phyloP scores from a whole-genome alignment of 2,797 vertebrate genomes.

The Artibeus lituratus region DNA sequence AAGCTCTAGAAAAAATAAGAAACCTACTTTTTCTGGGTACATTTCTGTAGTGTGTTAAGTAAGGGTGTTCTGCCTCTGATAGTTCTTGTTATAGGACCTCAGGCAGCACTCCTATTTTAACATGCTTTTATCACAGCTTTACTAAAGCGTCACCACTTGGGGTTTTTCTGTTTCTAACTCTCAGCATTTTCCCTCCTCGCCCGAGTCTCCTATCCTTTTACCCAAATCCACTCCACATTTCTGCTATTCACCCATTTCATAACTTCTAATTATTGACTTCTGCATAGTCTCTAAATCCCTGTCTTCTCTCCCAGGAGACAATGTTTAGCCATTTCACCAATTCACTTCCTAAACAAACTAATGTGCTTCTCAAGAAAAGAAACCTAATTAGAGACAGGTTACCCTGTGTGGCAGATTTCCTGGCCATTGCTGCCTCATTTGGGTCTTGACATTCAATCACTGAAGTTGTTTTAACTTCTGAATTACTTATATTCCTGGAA shows the following conservation, averaged over 20 bases:
- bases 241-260: neutral
- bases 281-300: neutral
- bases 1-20: neutral
- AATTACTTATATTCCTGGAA: constrained; percentile 1
- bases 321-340: neutral
- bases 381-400: neutral
- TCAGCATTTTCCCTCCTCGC: neutral
- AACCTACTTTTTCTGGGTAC: neutral
- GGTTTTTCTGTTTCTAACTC: neutral
- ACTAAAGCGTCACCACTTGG: neutral
- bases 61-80: neutral
- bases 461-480: neutral
- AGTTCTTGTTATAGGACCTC: neutral
- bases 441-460: neutral
- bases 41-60: neutral
- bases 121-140: neutral
- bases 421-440: neutral
- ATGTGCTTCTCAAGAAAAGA: neutral
- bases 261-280: neutral
- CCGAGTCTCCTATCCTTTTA: neutral
- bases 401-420: neutral
- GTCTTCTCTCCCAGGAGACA: neutral
- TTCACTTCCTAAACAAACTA: neutral
- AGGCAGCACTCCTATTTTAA: neutral
- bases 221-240: neutral